Base-by-base conservation (phyloP, 2,797 vertebrate genomes). In the Chloroceryle inda region DNA sequence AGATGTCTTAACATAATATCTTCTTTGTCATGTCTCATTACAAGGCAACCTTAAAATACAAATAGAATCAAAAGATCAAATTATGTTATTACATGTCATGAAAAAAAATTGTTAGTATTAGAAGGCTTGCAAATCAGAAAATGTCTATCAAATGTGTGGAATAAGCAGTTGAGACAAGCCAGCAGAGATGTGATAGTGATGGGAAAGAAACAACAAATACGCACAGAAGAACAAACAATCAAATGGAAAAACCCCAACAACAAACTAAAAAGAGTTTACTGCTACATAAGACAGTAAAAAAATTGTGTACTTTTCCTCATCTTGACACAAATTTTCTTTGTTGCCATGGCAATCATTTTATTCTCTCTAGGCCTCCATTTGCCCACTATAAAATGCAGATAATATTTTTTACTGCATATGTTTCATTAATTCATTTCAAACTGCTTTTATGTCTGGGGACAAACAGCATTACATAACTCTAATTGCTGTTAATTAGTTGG, bases 301-400 rank as follows among this genome's bases (percentile, higher is more conserved):
- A 27, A 20, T 5, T 53, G 16, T 81, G 22, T 38, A 31, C n/a
- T 52, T 58, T 88, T 75, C 38, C 47, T 73, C 2, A 0, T 42
- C 73, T 58, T 62, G 47, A 72, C 55, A 95, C 66, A 62, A 17
- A 56, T 72, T 66, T 62, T 44, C 72, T 82, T 79, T 67, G 85
- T 94, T 88, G 76, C 82, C 72, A 89, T 56, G 49, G 75, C 61
- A 92, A 95, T 89, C 49, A 9, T 10, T 82, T 76, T 35, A 66
- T 52, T 61, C 42, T 24, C 59, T 59, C 44, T 62, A 87, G 61
- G 68, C 61, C 18, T 91, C 75, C 33, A 77, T 91, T 94, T 80
- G 35, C 44, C 18, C 26, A 23, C 31, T 71, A 19, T 69, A 74
- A 87, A 85, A 89, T 66, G 37, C 31, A 89, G 59, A 45, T 68